Base-by-base conservation (phyloP, 2,797 vertebrate species). In the Poecilia wingei region DNA sequence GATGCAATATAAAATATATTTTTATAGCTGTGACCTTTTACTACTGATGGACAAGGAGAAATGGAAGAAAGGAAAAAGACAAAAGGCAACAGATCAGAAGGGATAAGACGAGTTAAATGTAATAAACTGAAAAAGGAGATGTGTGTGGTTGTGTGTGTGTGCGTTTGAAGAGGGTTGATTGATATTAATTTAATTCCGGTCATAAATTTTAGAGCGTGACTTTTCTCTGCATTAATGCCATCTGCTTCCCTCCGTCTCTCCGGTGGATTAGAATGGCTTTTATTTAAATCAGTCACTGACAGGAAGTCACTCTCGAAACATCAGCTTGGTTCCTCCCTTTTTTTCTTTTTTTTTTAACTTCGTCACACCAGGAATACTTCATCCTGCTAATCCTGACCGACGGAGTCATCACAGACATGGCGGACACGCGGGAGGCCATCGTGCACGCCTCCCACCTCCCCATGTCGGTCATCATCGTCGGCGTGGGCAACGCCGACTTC, bases 381-480 rank as follows among this genome's bases (percentile, higher is more conserved):
- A 99, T 99, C 94, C 89, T 99, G 86, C 95, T 99, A 85, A 99
- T 99, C 88, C 96, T 99, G 94, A 99, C 98, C 0, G 98, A 99
- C 0, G 98, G 98, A 0, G 98, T 99, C 84, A 99, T 99, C 95
- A 99, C 98, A 9, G 98, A 99, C 95, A 99, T 99, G 98, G 98
- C 98, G 0, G 98, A 99, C 95, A 99, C 98, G 0, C 94, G 98
- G 36, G 98, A 99, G 94, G 98, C 98, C 93, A 99, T 99, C 0
- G 98, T 99, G 43, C 98, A 99, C 0, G 98, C 98, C 84, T 99
- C 98, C 16, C 98, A 99, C 93, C 96, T 99, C 6, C 98, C 98
- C 90, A 99, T 99, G 98, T 99, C 98, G 0, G 98, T 99, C 94
- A 99, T 99, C 94, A 99, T 99, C 41, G 98, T 99, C 0, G 98